These are phyloP conservation scores for Acrossocheilus fasciatus DNA, from an alignment of 2,797 vertebrate species.

Conservation along the genomic window DNA sequence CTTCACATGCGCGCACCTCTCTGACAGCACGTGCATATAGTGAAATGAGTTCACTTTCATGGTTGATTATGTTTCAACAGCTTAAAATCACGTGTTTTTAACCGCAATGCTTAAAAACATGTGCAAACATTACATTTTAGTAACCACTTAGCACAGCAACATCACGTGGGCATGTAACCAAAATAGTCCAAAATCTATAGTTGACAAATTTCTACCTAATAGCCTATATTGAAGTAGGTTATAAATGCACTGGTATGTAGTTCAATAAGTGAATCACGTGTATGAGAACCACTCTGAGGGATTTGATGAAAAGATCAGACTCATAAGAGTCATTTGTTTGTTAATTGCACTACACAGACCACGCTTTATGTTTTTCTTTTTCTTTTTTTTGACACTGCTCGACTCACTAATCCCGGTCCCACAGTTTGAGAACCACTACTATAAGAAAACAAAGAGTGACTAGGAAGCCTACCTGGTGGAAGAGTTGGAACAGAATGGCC, in stretches of 20 bases:
- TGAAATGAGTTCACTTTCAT: too few species aligned
- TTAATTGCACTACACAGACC: background rate
- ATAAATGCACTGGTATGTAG: background rate
- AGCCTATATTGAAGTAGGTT: background rate
- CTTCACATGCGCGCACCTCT: too few species aligned
- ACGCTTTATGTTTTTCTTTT: background rate
- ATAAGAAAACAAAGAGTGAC: background rate
- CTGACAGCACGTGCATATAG: too few species aligned
- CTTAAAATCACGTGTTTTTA: too few species aligned
- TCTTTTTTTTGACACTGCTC: background rate
- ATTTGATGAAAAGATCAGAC: background rate
- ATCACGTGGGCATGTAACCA: too few species aligned
- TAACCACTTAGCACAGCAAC: too few species aligned
- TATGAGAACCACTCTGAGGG: background rate
- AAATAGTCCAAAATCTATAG: too few species aligned
- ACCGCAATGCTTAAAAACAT: too few species aligned
- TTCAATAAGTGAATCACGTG: background rate
- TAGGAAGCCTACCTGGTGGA: conserved; percentile 75
- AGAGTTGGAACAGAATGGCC: conserved; percentile 75
- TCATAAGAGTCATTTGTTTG: background rate
- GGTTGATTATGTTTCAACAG: too few species aligned
- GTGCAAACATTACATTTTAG: too few species aligned
- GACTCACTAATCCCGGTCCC: background rate
- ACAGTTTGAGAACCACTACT: background rate
- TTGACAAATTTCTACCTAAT: too few species aligned